A percentile compares a stretch with the other conserved stretches of the same genome.
Conservation (phyloP, 1,140 invertebrate genomes). For the Temnothorax curvispinosus region DNA sequence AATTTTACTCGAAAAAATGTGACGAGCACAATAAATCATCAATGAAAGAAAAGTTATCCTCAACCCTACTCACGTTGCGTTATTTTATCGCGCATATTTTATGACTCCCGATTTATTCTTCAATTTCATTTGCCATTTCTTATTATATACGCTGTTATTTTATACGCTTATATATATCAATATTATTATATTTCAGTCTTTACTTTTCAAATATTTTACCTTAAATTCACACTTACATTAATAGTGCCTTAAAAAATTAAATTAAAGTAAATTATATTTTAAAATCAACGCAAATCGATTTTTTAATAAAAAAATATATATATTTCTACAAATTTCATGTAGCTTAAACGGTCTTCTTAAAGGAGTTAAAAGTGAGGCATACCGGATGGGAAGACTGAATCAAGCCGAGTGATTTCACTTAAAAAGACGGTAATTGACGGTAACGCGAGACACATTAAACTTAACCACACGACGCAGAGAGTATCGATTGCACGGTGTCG, state of each 20-base stretch:
- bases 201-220: neutral
- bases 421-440: slow-evolving; percentile 44
- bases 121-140: neutral
- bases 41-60: neutral
- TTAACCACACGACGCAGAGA: slow-evolving; percentile 63
- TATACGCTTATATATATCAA: neutral
- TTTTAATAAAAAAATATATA: neutral
- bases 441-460: slow-evolving; percentile 66
- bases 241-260: neutral
- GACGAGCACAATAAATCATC: neutral
- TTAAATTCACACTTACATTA: neutral
- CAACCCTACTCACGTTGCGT: neutral
- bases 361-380: neutral
- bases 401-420: slow-evolving; percentile 8
- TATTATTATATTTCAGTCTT: neutral
- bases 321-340: neutral
- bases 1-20: neutral
- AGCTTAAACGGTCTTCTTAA: neutral
- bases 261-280: neutral
- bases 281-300: neutral
- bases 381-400: neutral
- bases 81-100: neutral
- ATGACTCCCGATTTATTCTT: neutral
- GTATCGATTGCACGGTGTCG: slow-evolving; percentile 71
- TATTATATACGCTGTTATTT: neutral